A percentile compares a stretch with the other conserved stretches of the same genome.
These are phyloP conservation scores for Apamea monoglypha DNA, from an alignment of 2,888 invertebrate species.

Conservation along the genomic window DNA sequence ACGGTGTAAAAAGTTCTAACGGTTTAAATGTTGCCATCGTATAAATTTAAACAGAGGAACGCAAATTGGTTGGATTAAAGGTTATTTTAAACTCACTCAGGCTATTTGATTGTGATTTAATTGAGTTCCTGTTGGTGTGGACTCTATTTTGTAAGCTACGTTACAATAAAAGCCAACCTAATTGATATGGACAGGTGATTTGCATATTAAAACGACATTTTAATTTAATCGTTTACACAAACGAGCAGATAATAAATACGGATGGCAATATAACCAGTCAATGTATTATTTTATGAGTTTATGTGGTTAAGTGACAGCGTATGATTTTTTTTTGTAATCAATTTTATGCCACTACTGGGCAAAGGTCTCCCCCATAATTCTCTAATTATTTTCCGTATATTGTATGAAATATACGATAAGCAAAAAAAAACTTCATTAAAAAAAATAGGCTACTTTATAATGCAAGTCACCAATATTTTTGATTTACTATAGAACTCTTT, in stretches of 20 bases:
- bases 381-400: too few species aligned
- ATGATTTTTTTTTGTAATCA: too few species aligned
- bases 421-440: not conserved
- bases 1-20: conserved; percentile 23
- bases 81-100: conserved; percentile 17
- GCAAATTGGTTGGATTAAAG: conserved; percentile 1
- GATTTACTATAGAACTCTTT: not conserved
- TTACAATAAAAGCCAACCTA: conserved; percentile 10
- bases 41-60: conserved; percentile 19
- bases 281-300: conserved; percentile 1
- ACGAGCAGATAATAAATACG: conserved; percentile 33
- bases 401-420: not conserved
- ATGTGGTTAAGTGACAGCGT: not conserved
- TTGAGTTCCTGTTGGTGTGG: not conserved
- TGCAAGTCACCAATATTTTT: not conserved
- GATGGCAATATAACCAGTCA: conserved; percentile 6
- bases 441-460: not conserved
- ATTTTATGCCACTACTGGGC: too few species aligned
- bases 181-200: conserved; percentile 42
- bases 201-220: conserved; percentile 47
- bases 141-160: conserved; percentile 2
- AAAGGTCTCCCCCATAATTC: too few species aligned
- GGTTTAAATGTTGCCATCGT: conserved; percentile 19
- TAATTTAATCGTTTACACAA: conserved; percentile 27
- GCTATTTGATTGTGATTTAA: conserved; percentile 37